Evolutionary conservation across 1,140 invertebrate species (phyloP), one percentile per base, ranked within the genome.

Genomic region (Drosophila ercepeae): DNA sequence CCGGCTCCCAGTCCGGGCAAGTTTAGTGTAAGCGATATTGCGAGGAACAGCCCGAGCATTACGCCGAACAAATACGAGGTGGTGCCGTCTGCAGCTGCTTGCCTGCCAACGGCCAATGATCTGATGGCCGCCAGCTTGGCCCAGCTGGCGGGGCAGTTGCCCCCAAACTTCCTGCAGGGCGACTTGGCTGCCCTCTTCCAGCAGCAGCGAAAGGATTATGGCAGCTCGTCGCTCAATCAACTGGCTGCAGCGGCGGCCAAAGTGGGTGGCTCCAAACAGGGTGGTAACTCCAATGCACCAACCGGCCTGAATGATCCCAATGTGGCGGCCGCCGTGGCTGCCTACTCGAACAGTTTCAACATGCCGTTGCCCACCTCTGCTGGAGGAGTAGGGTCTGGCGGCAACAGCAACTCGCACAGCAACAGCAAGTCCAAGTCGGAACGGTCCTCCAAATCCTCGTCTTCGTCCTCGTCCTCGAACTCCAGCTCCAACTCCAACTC

Each of bases 41-140:
- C 90, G 1, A 69, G 89, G 0, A 91, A 89, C 14, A 91, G 90
- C 50, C 89, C 90, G n/a, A 90, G 83, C 45, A 84, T 90, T n/a
- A 91, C 82, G 25, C 89, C 81, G 9, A 91, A 89, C 25, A 90
- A 90, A 46, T 89, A 84, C 48, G 86, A 89, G 14, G 41, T 78
- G 18, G 69, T 86, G 21, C 74, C 79, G 1, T 70, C 75, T 19
- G 74, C 88, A 3, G 73, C 81, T 2, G 63, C 81, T 0, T 86
- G 74, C 3, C 54, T 82, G 29, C 81, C 90, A 8, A 75, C 86
- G 1, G 84, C 86, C 4, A 91, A 91, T 52, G 90, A 91, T 78
- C 52, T 91, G 18, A 89, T 91, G 78, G 86, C 90, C 0, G 90
- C 90, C 18, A 90, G 86, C n/a, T 63, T 91, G 58, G 90, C 90